These are phyloP conservation scores for Chloromyia formosa DNA, from an alignment of 2,888 invertebrate species.

Conservation along the genomic window DNA sequence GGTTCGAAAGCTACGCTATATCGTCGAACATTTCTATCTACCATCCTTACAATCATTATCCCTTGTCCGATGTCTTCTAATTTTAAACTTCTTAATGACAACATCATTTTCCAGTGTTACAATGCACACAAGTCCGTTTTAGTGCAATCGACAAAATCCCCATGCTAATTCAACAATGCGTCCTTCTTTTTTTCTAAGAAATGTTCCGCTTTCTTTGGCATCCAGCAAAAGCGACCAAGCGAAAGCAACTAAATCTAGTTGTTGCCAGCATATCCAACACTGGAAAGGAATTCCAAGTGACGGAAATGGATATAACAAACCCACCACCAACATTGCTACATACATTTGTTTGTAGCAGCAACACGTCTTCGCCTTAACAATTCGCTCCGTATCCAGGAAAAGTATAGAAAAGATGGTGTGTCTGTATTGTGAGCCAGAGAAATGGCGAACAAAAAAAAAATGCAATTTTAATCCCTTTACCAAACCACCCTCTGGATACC, in stretches of 20 bases:
- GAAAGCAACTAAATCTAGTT: too few species aligned
- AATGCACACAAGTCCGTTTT: conserved; percentile 4
- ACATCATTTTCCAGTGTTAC: conserved; percentile 10
- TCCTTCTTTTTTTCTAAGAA: conserved; percentile 4
- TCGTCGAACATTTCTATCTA: too few species aligned
- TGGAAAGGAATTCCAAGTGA: neutral
- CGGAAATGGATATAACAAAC: too few species aligned
- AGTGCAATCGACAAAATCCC: neutral
- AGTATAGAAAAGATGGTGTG: neutral
- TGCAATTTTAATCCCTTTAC: conserved; percentile 42
- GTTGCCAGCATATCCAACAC: conserved; percentile 4
- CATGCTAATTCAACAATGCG: neutral
- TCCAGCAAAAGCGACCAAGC: neutral
- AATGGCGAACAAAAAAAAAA: conserved; percentile 25
- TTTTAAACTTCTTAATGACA: neutral
- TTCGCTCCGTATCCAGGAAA: neutral
- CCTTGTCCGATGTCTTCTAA: neutral
- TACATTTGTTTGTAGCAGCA: neutral
- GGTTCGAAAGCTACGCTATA: too few species aligned
- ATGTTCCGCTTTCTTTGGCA: neutral
- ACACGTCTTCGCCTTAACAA: neutral
- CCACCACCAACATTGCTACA: neutral
- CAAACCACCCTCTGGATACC: neutral
- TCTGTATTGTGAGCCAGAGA: neutral
- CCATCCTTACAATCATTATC: too few species aligned